phyloP scores from a whole-genome alignment of 2,797 vertebrate species.

The Sebastiscus albofasciatus region DNA sequence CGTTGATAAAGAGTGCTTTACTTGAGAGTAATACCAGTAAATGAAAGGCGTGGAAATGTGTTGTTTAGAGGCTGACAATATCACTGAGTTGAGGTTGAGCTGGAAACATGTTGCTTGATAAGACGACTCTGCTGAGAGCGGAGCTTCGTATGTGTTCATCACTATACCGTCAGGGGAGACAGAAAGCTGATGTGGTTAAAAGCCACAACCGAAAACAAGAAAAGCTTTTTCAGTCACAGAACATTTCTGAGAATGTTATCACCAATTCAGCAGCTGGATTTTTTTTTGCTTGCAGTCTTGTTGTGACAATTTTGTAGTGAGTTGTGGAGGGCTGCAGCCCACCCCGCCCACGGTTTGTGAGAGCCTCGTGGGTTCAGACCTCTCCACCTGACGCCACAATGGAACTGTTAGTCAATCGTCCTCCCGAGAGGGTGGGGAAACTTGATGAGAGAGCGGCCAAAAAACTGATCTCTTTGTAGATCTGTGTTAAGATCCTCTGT shows the following conservation, averaged over 20 bases:
- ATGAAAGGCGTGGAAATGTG: background rate
- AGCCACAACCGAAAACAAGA: conserved; percentile 12
- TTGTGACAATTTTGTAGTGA: conserved; percentile 17
- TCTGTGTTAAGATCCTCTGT: conserved; percentile 7
- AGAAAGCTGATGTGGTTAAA: conserved; percentile 21
- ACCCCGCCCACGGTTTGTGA: conserved; percentile 25
- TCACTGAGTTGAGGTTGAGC: background rate
- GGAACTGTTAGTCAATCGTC: conserved; percentile 46
- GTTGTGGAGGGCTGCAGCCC: background rate
- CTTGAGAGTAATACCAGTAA: background rate
- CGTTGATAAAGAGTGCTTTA: background rate
- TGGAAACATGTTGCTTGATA: background rate
- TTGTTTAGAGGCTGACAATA: background rate
- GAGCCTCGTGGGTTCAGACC: conserved; percentile 13
- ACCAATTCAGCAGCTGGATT: background rate
- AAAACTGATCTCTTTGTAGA: background rate
- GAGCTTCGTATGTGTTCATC: background rate
- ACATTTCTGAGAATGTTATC: background rate
- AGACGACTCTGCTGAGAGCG: background rate
- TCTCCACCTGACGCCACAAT: background rate
- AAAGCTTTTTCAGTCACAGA: conserved; percentile 6
- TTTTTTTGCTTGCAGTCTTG: background rate
- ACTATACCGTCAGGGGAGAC: background rate
- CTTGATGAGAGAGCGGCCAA: background rate
- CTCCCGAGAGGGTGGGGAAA: conserved; percentile 42